Evolutionary conservation across 2,113 vertebrate genomes (phyloP).

Genomic region (Pteronura brasiliensis): DNA sequence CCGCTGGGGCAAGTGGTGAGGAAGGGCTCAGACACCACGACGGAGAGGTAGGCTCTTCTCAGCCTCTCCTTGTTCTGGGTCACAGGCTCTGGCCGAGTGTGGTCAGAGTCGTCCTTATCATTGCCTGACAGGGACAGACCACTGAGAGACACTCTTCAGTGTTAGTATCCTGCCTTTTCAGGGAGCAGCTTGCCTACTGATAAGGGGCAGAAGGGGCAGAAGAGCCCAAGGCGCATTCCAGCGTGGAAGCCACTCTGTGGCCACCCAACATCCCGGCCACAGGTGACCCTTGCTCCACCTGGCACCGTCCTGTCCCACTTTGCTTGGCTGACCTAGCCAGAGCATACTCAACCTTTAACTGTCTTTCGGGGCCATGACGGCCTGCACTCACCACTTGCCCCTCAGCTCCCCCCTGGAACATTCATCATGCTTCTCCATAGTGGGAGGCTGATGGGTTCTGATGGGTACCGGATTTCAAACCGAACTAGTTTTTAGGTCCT

Average conservation of each 20-base stretch:
- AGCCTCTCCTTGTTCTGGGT: background rate
- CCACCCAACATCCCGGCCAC: background rate
- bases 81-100: background rate
- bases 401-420: background rate
- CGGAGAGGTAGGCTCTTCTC: background rate
- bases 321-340: background rate
- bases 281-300: background rate
- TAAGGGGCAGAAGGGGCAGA: background rate
- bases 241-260: background rate
- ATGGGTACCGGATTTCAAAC: background rate
- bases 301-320: background rate
- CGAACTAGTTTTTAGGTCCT: background rate
- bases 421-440: background rate
- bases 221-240: background rate
- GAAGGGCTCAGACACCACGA: background rate
- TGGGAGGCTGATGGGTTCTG: background rate
- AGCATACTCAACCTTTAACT: background rate
- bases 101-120: accelerated
- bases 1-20: background rate
- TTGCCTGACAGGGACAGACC: background rate
- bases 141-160: background rate
- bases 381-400: background rate
- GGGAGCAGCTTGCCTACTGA: background rate
- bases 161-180: background rate
- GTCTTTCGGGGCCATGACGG: background rate